Conservation (phyloP, 2,888 invertebrate species). For the Sialis fuliginosa region DNA sequence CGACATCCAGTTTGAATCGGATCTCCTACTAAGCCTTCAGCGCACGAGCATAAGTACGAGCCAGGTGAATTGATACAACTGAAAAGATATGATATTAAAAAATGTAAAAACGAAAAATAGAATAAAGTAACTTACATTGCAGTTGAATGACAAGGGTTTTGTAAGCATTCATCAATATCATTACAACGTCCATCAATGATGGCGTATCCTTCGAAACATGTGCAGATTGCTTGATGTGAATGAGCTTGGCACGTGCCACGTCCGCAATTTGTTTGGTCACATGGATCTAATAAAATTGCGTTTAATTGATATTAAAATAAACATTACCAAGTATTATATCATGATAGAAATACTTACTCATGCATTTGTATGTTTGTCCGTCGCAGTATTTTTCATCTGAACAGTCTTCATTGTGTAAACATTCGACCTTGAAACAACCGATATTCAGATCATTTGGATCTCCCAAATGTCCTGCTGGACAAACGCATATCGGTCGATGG, state of each 20-base stretch:
- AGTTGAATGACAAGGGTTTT: slow-evolving; percentile 61
- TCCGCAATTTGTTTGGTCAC: slow-evolving; percentile 59
- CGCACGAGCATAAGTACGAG: slow-evolving; percentile 58
- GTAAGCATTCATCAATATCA: slow-evolving; percentile 65
- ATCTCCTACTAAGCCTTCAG: slow-evolving; percentile 65
- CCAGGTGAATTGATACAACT: slow-evolving; percentile 63
- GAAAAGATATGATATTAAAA: slow-evolving; percentile 9
- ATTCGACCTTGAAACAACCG: slow-evolving; percentile 82
- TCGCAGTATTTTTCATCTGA: slow-evolving; percentile 59
- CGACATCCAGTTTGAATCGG: slow-evolving; percentile 54
- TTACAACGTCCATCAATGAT: slow-evolving; percentile 47
- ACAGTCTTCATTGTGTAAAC: slow-evolving; percentile 60
- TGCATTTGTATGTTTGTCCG: slow-evolving; percentile 54
- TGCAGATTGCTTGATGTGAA: slow-evolving; percentile 54
- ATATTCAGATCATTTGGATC: slow-evolving; percentile 57
- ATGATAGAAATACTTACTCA: slow-evolving; percentile 33
- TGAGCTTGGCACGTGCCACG: slow-evolving; percentile 60
- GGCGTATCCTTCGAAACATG: slow-evolving; percentile 58
- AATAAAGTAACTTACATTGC: slow-evolving; percentile 31
- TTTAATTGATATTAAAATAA: slow-evolving; percentile 3
- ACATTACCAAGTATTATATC: slow-evolving; percentile 3
- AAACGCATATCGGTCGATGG: slow-evolving; percentile 55
- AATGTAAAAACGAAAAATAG: slow-evolving; percentile 1
- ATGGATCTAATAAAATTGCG: slow-evolving; percentile 44
- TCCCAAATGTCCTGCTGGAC: slow-evolving; percentile 66